phyloP scores from a whole-genome alignment of 2,797 vertebrate genomes.

The Chrosomus eos region DNA sequence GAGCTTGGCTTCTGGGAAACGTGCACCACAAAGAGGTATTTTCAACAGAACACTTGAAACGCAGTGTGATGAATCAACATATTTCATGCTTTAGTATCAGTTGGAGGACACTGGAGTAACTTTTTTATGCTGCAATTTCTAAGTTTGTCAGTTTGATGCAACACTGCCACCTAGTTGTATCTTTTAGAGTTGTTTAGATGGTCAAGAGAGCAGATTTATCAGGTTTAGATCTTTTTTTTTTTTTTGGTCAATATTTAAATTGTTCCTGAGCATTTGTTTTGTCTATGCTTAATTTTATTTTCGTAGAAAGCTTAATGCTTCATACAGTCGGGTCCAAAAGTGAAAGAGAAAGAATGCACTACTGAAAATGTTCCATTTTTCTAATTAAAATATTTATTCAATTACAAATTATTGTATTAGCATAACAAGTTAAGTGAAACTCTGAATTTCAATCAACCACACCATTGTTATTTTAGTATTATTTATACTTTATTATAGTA shows the following conservation, averaged over 20 bases:
- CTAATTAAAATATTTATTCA: neutral
- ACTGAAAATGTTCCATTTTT: neutral
- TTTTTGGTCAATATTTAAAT: neutral
- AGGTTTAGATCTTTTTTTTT: neutral
- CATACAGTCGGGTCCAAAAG: neutral
- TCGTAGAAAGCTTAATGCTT: neutral
- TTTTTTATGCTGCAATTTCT: conserved; percentile 30
- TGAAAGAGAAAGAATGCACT: neutral
- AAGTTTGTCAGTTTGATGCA: conserved; percentile 33
- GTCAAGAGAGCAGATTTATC: neutral
- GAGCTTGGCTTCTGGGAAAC: neutral
- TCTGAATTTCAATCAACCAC: neutral
- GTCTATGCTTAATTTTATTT: neutral
- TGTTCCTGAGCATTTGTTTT: neutral
- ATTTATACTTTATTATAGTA: neutral
- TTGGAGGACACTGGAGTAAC: conserved; percentile 19
- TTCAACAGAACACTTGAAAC: conserved; percentile 17
- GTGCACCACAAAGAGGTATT: neutral
- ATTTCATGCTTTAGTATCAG: conserved; percentile 38
- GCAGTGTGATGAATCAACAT: conserved; percentile 37
- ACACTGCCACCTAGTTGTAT: conserved; percentile 70
- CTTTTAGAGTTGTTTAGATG: neutral
- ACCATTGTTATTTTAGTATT: neutral
- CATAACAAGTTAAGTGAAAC: neutral
- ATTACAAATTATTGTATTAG: neutral